Conservation (phyloP, 2,113 vertebrate genomes). For the Phaethon lepturus region DNA sequence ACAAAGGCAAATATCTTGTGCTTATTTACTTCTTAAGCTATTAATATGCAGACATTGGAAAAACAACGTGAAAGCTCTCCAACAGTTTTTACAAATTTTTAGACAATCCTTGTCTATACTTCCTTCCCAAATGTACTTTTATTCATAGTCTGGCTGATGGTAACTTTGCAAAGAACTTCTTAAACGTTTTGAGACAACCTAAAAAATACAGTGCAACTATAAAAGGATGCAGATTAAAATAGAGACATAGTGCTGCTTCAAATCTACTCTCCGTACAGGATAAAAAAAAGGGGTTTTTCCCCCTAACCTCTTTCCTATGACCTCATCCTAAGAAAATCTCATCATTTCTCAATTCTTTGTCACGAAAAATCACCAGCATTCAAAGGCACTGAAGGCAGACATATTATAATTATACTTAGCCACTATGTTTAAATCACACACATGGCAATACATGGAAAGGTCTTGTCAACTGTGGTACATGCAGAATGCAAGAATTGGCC, state of each 20-base stretch:
- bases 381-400: background rate
- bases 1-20: background rate
- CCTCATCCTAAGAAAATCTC: background rate
- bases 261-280: background rate
- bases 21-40: background rate
- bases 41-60: background rate
- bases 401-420: background rate
- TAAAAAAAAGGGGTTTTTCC: accelerated
- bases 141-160: background rate
- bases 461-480: background rate
- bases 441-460: background rate
- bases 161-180: background rate
- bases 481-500: background rate
- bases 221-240: background rate
- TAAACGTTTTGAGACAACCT: background rate
- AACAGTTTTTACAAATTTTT: background rate
- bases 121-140: background rate
- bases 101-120: background rate
- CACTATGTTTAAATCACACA: background rate
- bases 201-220: background rate
- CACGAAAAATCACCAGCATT: background rate
- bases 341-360: background rate
- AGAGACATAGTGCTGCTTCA: background rate
- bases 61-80: background rate
- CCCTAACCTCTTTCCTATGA: background rate